Percentiles rank a stretch among this genome's conserved stretches.
phyloP scores from a whole-genome alignment of 2,113 vertebrate species.

The Okapia johnstoni region DNA sequence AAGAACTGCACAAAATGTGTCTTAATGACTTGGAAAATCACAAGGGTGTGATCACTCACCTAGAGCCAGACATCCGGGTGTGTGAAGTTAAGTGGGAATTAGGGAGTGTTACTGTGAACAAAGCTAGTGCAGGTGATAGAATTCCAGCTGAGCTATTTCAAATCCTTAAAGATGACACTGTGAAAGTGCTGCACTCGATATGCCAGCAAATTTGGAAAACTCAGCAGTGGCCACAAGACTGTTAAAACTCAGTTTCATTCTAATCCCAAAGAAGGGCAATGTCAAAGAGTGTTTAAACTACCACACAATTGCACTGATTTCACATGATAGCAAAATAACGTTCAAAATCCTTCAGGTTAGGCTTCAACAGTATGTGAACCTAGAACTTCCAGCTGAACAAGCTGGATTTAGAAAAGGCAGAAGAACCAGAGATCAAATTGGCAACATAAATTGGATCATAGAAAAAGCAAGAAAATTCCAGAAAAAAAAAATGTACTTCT shows the following conservation, averaged over 20 bases:
- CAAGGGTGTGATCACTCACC: background rate
- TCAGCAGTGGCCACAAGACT: background rate
- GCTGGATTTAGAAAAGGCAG: background rate
- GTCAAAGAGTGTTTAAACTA: background rate
- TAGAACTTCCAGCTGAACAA: background rate
- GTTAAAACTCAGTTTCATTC: background rate
- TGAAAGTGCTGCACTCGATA: background rate
- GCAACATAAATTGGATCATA: background rate
- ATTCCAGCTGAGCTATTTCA: background rate
- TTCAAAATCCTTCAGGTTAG: background rate
- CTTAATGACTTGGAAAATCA: accelerated
- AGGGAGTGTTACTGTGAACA: background rate
- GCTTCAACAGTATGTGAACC: background rate
- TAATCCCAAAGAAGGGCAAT: background rate
- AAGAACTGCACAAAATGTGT: background rate
- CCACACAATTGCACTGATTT: background rate
- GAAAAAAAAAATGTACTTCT: background rate
- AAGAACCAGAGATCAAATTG: background rate
- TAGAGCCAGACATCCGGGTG: background rate
- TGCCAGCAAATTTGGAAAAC: background rate
- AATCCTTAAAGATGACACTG: background rate
- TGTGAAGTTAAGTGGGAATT: background rate
- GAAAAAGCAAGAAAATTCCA: background rate
- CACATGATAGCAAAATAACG: background rate
- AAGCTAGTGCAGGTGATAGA: background rate